A percentile compares a stretch with the other conserved stretches of the same genome.
Evolutionary conservation across 1,140 invertebrate species (phyloP).

Genomic region (Cecropterus lyciades): DNA sequence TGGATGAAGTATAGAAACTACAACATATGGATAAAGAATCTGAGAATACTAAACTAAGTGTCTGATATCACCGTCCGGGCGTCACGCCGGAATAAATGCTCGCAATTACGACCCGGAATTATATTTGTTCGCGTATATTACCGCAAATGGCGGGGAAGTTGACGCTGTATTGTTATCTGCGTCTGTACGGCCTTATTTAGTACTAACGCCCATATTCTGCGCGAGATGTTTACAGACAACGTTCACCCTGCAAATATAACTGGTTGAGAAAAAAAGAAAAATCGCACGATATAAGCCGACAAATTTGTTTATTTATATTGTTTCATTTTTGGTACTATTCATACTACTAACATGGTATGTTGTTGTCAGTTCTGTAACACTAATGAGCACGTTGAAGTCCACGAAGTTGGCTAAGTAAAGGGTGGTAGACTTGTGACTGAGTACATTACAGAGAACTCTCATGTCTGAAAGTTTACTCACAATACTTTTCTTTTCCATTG

Average conservation of each 20-base stretch:
- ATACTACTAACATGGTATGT: no score
- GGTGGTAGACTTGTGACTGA: no score
- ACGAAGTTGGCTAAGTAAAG: no score
- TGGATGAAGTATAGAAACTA: no score
- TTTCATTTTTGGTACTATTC: no score
- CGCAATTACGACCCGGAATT: conserved; percentile 2
- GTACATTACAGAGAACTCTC: no score
- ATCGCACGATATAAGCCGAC: no score
- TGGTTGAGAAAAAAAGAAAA: background rate
- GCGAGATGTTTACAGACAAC: conserved; percentile 1
- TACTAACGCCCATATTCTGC: background rate
- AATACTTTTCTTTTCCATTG: no score
- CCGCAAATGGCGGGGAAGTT: background rate
- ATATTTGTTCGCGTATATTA: conserved; percentile 1
- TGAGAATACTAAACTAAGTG: background rate
- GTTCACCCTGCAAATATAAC: background rate
- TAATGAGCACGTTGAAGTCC: no score
- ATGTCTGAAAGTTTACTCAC: no score
- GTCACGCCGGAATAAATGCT: conserved; percentile 1
- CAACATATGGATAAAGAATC: background rate
- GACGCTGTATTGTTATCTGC: conserved; percentile 4
- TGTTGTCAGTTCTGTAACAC: no score
- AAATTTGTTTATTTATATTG: no score
- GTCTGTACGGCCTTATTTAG: conserved; percentile 1
- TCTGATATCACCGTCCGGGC: conserved; percentile 3